Conservation (phyloP, 2,113 vertebrate genomes). For the Microcebus ravelobensis region DNA sequence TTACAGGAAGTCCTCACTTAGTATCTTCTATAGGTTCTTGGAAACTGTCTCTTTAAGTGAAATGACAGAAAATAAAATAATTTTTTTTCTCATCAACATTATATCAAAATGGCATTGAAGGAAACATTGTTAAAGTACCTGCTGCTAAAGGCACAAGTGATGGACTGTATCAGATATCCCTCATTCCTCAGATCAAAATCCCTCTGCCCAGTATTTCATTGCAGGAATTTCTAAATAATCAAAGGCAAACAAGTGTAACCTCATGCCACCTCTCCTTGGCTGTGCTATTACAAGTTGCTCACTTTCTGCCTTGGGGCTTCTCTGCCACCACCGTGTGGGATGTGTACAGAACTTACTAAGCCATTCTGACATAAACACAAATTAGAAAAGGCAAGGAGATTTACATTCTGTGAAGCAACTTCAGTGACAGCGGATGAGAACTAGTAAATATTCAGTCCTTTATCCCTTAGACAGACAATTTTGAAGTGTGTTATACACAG, state of each 20-base stretch:
- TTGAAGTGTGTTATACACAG: neutral
- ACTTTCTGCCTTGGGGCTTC: neutral
- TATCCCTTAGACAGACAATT: neutral
- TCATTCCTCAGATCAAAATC: neutral
- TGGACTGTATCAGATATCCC: neutral
- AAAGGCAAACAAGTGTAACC: neutral
- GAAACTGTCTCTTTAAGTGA: neutral
- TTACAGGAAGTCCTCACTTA: neutral
- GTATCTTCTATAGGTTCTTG: neutral
- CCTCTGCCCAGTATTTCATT: neutral
- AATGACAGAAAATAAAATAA: neutral
- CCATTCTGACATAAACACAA: neutral
- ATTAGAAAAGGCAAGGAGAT: neutral
- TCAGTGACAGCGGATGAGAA: neutral
- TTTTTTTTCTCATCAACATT: neutral
- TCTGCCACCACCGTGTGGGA: neutral
- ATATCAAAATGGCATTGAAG: neutral
- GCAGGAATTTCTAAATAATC: neutral
- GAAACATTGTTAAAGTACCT: neutral
- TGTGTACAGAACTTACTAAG: neutral
- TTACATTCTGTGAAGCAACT: neutral
- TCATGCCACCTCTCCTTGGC: neutral
- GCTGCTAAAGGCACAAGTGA: too few relatives aligned
- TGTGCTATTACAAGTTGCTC: neutral
- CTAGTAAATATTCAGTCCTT: neutral